These are phyloP conservation scores for Cylindroiulus punctatus DNA, from an alignment of 2,888 invertebrate species.

Conservation along the genomic window DNA sequence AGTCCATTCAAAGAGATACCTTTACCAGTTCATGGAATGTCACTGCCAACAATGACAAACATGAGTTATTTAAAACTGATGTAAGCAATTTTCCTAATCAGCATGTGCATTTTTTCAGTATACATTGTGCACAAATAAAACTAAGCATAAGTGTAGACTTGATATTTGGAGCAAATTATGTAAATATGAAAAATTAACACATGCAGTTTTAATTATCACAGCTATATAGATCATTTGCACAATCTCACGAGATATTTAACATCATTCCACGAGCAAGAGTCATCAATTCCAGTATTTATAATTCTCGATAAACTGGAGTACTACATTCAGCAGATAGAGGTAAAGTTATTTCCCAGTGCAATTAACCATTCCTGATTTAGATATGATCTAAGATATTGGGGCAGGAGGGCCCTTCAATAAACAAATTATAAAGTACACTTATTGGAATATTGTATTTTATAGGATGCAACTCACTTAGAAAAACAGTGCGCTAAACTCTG, in stretches of 20 bases:
- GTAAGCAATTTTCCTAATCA: slow-evolving; percentile 33
- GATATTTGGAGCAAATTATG: background rate
- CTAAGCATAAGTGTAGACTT: background rate
- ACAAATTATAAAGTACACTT: too few relatives aligned
- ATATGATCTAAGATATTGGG: too few relatives aligned
- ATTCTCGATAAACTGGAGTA: slow-evolving; percentile 47
- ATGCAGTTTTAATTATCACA: background rate
- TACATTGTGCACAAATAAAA: background rate
- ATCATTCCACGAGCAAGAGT: slow-evolving; percentile 39
- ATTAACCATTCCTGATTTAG: too few relatives aligned
- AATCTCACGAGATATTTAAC: slow-evolving; percentile 39
- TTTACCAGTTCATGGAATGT: slow-evolving; percentile 25
- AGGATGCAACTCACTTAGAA: slow-evolving; percentile 36
- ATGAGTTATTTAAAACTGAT: slow-evolving; percentile 43
- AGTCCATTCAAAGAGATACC: slow-evolving; percentile 36
- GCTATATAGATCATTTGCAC: background rate
- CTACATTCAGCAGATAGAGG: slow-evolving; percentile 44
- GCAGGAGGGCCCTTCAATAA: too few relatives aligned
- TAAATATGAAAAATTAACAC: background rate
- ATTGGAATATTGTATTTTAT: background rate
- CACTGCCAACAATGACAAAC: slow-evolving; percentile 1
- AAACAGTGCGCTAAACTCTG: slow-evolving; percentile 49
- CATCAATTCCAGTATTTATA: background rate
- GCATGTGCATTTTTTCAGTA: background rate
- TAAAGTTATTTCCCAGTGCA: background rate